A percentile compares a stretch with the other conserved stretches of the same genome.
These are phyloP conservation scores for Drosophila sordidapex DNA, from an alignment of 2,888 invertebrate species.

Conservation along the genomic window DNA sequence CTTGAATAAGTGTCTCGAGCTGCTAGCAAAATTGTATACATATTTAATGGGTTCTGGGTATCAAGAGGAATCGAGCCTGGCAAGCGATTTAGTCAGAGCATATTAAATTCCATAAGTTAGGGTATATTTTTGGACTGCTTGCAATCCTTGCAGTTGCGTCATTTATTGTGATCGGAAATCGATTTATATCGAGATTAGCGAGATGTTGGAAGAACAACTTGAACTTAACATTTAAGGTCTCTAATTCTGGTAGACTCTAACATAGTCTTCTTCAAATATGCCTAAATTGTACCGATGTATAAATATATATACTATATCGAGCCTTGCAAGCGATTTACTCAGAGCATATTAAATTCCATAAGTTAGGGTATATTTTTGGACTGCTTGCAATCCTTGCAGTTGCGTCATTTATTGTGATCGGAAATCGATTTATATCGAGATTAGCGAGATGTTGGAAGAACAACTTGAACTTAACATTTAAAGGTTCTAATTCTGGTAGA, in stretches of 20 bases:
- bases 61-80: not conserved
- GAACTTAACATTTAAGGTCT: not conserved
- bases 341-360: not conserved
- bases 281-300: not conserved
- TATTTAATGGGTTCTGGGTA: not conserved
- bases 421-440: not conserved
- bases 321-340: rapidly evolving
- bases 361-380: not conserved
- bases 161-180: not conserved
- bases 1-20: not conserved
- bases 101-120: not conserved
- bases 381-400: not conserved
- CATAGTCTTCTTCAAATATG: not conserved
- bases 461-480: not conserved
- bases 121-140: not conserved
- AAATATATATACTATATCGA: not conserved
- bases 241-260: not conserved
- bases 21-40: not conserved
- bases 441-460: not conserved
- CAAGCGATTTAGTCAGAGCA: not conserved
- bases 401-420: not conserved
- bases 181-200: not conserved
- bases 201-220: not conserved
- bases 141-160: not conserved
- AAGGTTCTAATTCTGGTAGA: not conserved